A percentile compares a stretch with the other conserved stretches of the same genome.
phyloP scores from a whole-genome alignment of 2,113 vertebrate genomes.

The Lagopus leucura region DNA sequence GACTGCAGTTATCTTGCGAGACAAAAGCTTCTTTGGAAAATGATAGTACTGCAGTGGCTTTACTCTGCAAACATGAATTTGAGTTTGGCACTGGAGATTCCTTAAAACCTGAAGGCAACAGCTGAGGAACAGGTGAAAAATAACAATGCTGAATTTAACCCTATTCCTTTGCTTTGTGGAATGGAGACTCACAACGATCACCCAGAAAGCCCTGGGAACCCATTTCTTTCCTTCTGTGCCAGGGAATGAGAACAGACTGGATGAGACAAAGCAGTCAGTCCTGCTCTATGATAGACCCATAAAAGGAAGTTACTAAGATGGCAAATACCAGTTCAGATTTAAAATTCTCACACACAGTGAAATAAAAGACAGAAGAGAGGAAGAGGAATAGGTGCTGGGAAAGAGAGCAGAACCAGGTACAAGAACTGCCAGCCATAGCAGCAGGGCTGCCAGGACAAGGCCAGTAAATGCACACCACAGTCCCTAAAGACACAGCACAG shows the following conservation, averaged over 20 bases:
- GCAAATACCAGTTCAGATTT: background rate
- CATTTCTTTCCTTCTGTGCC: background rate
- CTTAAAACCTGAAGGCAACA: background rate
- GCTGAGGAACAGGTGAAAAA: background rate
- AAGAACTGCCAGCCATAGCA: background rate
- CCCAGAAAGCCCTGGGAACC: background rate
- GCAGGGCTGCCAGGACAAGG: background rate
- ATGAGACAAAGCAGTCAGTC: background rate
- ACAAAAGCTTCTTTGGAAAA: background rate
- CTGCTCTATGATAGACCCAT: background rate
- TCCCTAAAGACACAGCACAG: background rate
- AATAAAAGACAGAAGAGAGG: background rate
- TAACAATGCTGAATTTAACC: background rate
- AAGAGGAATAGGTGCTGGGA: background rate
- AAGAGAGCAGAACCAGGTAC: background rate
- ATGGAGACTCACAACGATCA: background rate
- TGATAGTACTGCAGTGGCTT: background rate
- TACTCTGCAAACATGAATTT: background rate
- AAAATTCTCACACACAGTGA: background rate
- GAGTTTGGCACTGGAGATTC: background rate
- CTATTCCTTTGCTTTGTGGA: background rate
- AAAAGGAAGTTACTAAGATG: background rate
- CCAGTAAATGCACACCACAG: accelerated
- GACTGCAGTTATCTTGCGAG: background rate
- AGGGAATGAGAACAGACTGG: accelerated